Conservation (phyloP, 2,888 invertebrate genomes). For the Ischnus inquisitorius region DNA sequence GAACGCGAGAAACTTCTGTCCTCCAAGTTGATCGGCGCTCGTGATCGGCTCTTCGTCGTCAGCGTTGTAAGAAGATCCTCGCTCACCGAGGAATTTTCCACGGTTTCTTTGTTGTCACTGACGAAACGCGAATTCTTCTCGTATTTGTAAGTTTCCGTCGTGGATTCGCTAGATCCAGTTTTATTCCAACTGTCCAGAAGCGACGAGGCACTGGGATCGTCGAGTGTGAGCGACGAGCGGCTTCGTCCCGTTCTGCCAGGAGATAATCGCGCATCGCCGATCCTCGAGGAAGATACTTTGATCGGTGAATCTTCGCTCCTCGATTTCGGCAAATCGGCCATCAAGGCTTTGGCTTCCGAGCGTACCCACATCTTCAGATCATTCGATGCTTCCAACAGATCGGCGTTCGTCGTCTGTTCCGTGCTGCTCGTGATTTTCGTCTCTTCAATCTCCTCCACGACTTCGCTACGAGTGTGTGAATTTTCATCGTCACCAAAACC, state of each 20-base stretch:
- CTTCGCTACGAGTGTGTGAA: constrained; percentile 84
- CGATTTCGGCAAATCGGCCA: constrained; percentile 59
- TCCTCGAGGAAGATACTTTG: constrained; percentile 5
- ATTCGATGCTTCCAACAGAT: constrained; percentile 78
- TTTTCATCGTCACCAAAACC: constrained; percentile 86
- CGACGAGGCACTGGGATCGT: constrained; percentile 54
- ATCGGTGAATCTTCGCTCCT: constrained; percentile 25
- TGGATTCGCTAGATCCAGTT: constrained; percentile 10
- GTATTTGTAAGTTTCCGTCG: constrained; percentile 18
- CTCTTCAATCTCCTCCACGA: constrained; percentile 84
- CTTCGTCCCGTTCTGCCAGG: constrained; percentile 47
- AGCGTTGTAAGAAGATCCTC: constrained; percentile 80
- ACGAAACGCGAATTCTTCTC: constrained; percentile 32
- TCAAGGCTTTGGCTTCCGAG: constrained; percentile 77
- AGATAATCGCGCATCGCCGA: constrained; percentile 18
- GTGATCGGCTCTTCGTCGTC: constrained; percentile 80
- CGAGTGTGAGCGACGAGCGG: constrained; percentile 65
- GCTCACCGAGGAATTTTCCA: constrained; percentile 65
- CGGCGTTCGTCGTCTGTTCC: constrained; percentile 84
- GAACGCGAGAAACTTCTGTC: constrained; percentile 77
- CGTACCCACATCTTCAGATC: constrained; percentile 81
- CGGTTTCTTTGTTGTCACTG: constrained; percentile 46
- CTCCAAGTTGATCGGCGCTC: constrained; percentile 81
- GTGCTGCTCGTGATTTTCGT: constrained; percentile 86
- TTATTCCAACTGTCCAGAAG: constrained; percentile 46